Conservation (phyloP, 1,140 invertebrate genomes). For the Camponotus pennsylvanicus region DNA sequence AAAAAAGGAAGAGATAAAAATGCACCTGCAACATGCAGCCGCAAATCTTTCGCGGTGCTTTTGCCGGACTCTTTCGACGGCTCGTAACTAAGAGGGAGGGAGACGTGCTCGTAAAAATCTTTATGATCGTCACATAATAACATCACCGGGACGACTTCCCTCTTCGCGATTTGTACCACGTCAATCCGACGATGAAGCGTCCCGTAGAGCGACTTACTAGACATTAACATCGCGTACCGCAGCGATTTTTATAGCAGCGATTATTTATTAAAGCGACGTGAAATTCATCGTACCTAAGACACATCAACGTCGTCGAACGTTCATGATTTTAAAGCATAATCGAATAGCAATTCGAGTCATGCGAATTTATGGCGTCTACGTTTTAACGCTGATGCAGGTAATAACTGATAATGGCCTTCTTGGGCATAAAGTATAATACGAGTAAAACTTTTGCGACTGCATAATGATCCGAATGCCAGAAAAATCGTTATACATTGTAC, state of each 20-base stretch:
- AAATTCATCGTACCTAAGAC: not conserved
- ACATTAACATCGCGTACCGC: slow-evolving; percentile 17
- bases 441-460: not conserved
- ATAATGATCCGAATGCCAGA: not conserved
- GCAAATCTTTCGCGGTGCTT: slow-evolving; percentile 33
- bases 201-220: slow-evolving; percentile 17
- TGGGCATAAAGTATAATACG: not conserved
- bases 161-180: slow-evolving; percentile 33
- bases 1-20: not conserved
- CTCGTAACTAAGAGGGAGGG: slow-evolving; percentile 49
- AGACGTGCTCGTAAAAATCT: slow-evolving; percentile 57
- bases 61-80: slow-evolving; percentile 35
- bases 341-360: slow-evolving; percentile 23
- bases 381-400: not conserved
- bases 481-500: not conserved
- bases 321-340: slow-evolving; percentile 11
- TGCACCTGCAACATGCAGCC: slow-evolving; percentile 27
- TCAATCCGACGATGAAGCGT: slow-evolving; percentile 29
- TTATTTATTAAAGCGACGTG: slow-evolving; percentile 41
- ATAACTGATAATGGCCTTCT: not conserved
- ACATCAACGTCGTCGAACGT: not conserved
- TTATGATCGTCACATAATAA: slow-evolving; percentile 52
- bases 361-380: not conserved
- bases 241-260: slow-evolving; percentile 36
- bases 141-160: not conserved